A percentile compares a stretch with the other conserved stretches of the same genome.
Evolutionary conservation across 2,797 vertebrate genomes (phyloP).

Genomic region (Huso huso): DNA sequence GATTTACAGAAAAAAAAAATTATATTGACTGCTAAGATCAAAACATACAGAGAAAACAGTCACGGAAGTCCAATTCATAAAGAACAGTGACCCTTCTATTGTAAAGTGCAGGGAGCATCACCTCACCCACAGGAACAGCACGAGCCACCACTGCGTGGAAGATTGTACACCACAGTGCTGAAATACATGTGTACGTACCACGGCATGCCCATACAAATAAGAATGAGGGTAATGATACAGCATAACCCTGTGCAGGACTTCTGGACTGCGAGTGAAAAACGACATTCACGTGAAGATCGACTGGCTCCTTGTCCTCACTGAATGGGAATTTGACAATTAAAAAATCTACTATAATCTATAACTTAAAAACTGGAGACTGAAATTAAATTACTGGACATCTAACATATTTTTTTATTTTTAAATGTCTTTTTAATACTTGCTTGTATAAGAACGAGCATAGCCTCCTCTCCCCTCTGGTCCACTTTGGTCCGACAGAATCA

Average conservation of each 20-base stretch:
- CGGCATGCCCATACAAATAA: background rate
- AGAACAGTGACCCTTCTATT: too few relatives aligned
- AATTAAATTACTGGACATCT: slow-evolving; percentile 46
- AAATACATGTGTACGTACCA: slow-evolving; percentile 39
- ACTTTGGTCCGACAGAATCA: slow-evolving; percentile 7
- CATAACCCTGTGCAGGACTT: background rate
- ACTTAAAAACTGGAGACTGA: background rate
- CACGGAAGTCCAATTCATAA: too few relatives aligned
- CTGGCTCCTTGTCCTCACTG: slow-evolving; percentile 13
- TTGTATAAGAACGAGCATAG: slow-evolving; percentile 46
- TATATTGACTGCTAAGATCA: too few relatives aligned
- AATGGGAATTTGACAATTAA: slow-evolving; percentile 20
- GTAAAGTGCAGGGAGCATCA: too few relatives aligned
- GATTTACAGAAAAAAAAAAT: too few relatives aligned
- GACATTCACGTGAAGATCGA: slow-evolving; percentile 23
- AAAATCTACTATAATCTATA: too few relatives aligned
- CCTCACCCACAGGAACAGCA: too few relatives aligned
- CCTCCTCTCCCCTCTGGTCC: slow-evolving; percentile 33
- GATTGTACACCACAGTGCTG: slow-evolving; percentile 56
- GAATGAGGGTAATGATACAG: background rate
- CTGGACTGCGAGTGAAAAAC: slow-evolving; percentile 37
- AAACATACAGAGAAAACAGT: too few relatives aligned
- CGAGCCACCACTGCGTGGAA: slow-evolving; percentile 8
- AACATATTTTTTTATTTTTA: slow-evolving; percentile 53
- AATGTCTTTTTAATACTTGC: slow-evolving; percentile 44